Evolutionary conservation across 2,113 vertebrate species (phyloP).

Genomic region (Hystrix cristata): DNA sequence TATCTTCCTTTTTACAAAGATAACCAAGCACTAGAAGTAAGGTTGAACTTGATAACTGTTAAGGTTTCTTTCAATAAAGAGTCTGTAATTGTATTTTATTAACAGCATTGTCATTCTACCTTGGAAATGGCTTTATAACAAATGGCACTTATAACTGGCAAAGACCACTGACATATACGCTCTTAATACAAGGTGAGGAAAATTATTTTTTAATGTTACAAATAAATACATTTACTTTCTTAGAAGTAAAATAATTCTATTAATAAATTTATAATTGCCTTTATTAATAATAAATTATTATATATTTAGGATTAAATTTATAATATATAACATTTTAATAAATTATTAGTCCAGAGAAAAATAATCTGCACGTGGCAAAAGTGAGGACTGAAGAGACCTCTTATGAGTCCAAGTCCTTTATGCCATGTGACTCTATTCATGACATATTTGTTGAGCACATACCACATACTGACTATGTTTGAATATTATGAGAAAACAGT

Average conservation of each 20-base stretch:
- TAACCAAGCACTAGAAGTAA: neutral
- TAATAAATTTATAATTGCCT: neutral
- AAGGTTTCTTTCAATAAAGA: neutral
- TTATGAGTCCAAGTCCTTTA: neutral
- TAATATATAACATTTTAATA: neutral
- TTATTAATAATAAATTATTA: neutral
- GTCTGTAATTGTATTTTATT: neutral
- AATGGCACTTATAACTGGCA: neutral
- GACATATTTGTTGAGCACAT: neutral
- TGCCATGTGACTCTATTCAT: neutral
- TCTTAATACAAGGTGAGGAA: neutral
- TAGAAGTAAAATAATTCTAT: neutral
- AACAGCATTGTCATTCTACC: neutral
- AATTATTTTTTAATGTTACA: neutral
- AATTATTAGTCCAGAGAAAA: neutral
- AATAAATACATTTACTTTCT: slow-evolving; percentile 1
- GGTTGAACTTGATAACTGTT: neutral
- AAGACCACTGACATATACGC: neutral
- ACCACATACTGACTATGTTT: neutral
- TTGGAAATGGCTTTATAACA: neutral
- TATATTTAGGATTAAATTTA: neutral
- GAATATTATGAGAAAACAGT: neutral
- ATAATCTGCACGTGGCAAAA: neutral
- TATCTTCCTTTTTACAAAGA: neutral
- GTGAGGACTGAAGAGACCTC: neutral